Conservation (phyloP, 2,797 vertebrate genomes). For the Clarias platycephalus region DNA sequence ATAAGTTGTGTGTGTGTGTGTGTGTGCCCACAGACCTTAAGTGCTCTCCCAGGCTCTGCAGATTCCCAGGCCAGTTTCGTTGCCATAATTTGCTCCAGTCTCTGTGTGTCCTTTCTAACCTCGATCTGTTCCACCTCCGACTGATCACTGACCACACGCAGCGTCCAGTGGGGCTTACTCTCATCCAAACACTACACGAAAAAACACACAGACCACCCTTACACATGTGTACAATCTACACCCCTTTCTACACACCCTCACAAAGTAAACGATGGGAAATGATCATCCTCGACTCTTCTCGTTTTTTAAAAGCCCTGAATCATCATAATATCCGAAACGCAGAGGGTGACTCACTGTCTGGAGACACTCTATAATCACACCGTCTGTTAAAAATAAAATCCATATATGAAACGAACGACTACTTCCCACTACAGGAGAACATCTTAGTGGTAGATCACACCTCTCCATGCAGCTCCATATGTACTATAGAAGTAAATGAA, state of each 20-base stretch:
- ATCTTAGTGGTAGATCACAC: constrained; percentile 3
- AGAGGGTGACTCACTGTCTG: constrained; percentile 24
- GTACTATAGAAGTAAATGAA: not conserved
- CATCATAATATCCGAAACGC: constrained; percentile 17
- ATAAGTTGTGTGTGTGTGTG: not conserved
- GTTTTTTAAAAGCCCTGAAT: not conserved
- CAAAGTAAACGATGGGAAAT: not conserved
- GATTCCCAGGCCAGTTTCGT: constrained; percentile 87
- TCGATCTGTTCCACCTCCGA: constrained; percentile 70
- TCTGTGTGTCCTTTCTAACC: constrained; percentile 83
- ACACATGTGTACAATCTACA: not conserved
- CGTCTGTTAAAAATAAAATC: constrained; percentile 37
- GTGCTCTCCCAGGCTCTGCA: constrained; percentile 79
- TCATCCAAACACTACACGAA: constrained; percentile 66
- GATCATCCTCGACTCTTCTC: not conserved
- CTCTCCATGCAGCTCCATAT: not conserved
- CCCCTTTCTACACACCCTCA: not conserved
- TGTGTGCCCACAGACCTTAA: constrained; percentile 74
- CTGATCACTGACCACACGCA: constrained; percentile 80
- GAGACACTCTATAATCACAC: constrained; percentile 21
- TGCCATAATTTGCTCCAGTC: constrained; percentile 82
- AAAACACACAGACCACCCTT: not conserved
- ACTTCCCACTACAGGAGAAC: constrained; percentile 3
- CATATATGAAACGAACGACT: constrained; percentile 2
- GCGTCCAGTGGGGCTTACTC: constrained; percentile 78